Evolutionary conservation across 2,888 invertebrate genomes (phyloP), one percentile per base, ranked within the genome.

Genomic region (Aphelenchoides bicaudatus): DNA sequence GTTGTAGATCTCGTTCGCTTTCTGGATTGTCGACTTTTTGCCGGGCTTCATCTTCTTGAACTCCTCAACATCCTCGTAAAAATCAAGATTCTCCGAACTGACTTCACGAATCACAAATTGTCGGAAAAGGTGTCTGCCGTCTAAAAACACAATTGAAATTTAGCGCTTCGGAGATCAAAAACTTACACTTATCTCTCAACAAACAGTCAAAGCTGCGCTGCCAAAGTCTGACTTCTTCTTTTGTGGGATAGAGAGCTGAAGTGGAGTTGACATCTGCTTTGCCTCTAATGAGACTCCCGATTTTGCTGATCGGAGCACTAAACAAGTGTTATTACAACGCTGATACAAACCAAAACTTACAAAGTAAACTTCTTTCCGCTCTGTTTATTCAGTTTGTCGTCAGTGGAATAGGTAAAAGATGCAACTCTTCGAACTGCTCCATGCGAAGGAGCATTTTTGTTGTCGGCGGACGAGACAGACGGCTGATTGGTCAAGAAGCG

Each of bases 11-110:
- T 71, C 69, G 13, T 69, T 59, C 0, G 72, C 75, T 46, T 66
- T 68, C 50, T 73, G 67, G 3, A 54, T 56, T 10, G 72, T 74
- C 10, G 60, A 53, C 43, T 67, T 67, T 48, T 65, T 61, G 47
- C 56, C 60, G 34, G 56, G 48, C 48, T 78, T 78, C 68, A 77
- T 68, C 55, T 68, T 71, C 54, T 74, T 77, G 66, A 70, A 77
- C 51, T 78, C 72, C 39, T 77, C 74, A 39, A 71, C 61, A 31
- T 73, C 71, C 16, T 59, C 39, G 68, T 71, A 74, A 51, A 77
- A 77, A 38, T 77, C 75, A 51, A 78, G 61, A 54, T 77, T 77
- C 57, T 77, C 77, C 23, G 63, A 65, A 43, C 67, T 67, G 59
- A 71, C 66, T 57, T 78, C 75, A 31, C 67, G 68, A 54, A 66